Evolutionary conservation across 2,113 vertebrate genomes (phyloP).

Genomic region (Grammomys surdaster): DNA sequence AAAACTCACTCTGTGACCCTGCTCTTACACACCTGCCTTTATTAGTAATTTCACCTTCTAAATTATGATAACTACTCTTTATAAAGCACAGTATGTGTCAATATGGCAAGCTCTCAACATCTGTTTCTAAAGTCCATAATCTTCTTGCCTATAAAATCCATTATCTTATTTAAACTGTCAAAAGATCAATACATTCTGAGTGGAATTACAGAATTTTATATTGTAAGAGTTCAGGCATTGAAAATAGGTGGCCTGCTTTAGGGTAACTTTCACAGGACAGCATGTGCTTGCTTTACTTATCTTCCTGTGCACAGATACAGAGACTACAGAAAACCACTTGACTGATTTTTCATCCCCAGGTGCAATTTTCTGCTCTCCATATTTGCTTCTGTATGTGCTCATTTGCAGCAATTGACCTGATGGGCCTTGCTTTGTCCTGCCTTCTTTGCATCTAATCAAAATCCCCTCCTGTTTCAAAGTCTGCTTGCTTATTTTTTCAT

Average conservation of each 20-base stretch:
- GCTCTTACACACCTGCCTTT: not conserved
- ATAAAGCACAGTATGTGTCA: not conserved
- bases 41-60: constrained; percentile 15
- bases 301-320: not conserved
- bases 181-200: not conserved
- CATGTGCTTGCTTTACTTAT: not conserved
- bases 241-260: not conserved
- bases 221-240: not conserved
- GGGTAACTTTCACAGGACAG: not conserved
- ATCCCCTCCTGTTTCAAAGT: not conserved
- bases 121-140: not conserved
- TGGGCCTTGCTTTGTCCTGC: not conserved
- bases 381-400: not conserved
- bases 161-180: constrained; percentile 21
- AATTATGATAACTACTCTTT: not conserved
- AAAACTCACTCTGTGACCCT: not conserved
- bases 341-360: not conserved
- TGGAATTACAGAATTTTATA: not conserved
- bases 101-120: not conserved
- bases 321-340: not conserved
- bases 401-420: not conserved
- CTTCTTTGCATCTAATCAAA: not conserved
- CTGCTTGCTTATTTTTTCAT: not conserved
- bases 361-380: not conserved
- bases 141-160: not conserved